Evolutionary conservation across 2,888 invertebrate genomes (phyloP).

Genomic region (Apotomis betuletana): DNA sequence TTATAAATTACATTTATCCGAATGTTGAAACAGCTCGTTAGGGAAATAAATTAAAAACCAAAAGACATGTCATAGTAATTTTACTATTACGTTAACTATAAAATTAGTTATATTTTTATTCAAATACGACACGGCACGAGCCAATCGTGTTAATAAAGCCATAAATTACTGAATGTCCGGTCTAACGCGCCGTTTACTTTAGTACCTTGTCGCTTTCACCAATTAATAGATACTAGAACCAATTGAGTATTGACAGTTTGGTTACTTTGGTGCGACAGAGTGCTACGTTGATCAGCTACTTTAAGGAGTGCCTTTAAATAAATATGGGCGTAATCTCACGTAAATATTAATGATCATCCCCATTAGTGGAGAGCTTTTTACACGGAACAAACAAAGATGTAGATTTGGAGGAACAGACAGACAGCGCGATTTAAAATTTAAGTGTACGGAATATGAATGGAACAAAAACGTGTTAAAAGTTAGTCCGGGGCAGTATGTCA

Average conservation of each 20-base stretch:
- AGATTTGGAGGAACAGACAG: background rate
- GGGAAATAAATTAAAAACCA: constrained; percentile 9
- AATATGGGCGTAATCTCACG: constrained; percentile 57
- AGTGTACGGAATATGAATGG: too few species aligned
- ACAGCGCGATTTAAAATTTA: background rate
- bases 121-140: constrained; percentile 31
- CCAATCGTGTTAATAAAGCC: constrained; percentile 14
- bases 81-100: constrained; percentile 13
- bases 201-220: constrained; percentile 5
- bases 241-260: background rate
- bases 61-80: constrained; percentile 7
- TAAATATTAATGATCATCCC: constrained; percentile 67
- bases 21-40: constrained; percentile 11
- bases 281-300: background rate
- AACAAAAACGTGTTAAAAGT: too few species aligned
- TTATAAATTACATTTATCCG: background rate
- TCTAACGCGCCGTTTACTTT: background rate
- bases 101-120: constrained; percentile 28
- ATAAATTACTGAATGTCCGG: constrained; percentile 15
- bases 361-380: constrained; percentile 63
- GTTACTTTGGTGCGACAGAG: background rate
- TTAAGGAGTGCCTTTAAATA: constrained; percentile 43
- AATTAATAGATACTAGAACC: background rate
- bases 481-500: too few species aligned
- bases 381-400: constrained; percentile 41